Conservation (phyloP, 2,113 vertebrate genomes). For the Ammodytes marinus region DNA sequence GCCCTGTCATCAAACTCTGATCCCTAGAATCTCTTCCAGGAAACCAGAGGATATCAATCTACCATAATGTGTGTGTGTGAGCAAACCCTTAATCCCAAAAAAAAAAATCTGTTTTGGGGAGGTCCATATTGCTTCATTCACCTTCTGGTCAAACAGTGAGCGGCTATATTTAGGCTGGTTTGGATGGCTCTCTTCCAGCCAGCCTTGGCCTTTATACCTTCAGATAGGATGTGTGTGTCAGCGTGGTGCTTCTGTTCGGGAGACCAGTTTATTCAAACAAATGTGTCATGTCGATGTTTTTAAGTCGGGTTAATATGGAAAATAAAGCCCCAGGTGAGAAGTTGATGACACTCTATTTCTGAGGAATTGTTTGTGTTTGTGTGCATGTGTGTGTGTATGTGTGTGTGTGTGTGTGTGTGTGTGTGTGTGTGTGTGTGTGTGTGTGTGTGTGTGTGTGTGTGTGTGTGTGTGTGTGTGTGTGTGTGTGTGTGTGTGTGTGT, state of each 20-base stretch:
- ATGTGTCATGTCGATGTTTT: background rate
- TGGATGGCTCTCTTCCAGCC: background rate
- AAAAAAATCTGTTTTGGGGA: constrained; percentile 9
- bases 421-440: no score
- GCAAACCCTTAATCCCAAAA: background rate
- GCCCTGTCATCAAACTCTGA: constrained; percentile 3
- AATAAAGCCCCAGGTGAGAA: background rate
- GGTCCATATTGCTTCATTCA: constrained; percentile 41
- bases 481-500: no score
- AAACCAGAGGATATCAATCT: constrained; percentile 64
- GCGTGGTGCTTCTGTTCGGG: background rate
- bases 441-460: no score
- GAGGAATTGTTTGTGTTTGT: background rate
- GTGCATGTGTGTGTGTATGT: background rate
- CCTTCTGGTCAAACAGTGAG: constrained; percentile 41
- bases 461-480: no score
- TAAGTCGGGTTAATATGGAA: background rate
- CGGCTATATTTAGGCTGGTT: constrained; percentile 44
- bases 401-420: no score
- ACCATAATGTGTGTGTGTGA: constrained; percentile 47
- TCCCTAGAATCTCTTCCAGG: constrained; percentile 52
- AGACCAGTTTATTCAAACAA: background rate
- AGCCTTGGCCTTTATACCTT: constrained; percentile 26
- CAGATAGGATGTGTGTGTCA: background rate
- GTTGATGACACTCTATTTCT: background rate